Conservation (phyloP, 1,140 invertebrate genomes). For the Lutraria rhynchaena region DNA sequence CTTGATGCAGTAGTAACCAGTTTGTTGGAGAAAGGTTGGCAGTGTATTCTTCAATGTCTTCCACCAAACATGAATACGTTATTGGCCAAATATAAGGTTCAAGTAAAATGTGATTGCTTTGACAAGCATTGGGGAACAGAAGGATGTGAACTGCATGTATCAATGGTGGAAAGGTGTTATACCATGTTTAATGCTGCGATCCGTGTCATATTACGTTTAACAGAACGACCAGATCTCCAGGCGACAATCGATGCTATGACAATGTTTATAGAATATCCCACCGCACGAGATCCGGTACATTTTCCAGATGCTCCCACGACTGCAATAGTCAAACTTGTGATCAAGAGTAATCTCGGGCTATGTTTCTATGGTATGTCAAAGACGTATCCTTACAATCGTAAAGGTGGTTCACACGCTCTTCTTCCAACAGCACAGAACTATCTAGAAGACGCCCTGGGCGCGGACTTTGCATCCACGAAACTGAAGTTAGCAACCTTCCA, state of each 20-base stretch:
- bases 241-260: conserved; percentile 44
- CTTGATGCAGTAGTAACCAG: conserved; percentile 20
- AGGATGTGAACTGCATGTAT: conserved; percentile 42
- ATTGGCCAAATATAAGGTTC: conserved; percentile 36
- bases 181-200: conserved; percentile 47
- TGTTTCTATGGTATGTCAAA: conserved; percentile 43
- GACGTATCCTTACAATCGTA: conserved; percentile 46
- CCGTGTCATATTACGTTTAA: conserved; percentile 32
- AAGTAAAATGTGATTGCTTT: conserved; percentile 47
- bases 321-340: conserved; percentile 29
- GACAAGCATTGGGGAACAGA: conserved; percentile 53
- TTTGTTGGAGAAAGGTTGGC: conserved; percentile 48
- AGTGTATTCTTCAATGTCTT: conserved; percentile 42
- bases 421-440: conserved; percentile 38
- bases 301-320: conserved; percentile 50
- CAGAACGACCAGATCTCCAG: conserved; percentile 46
- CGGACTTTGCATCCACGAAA: conserved; percentile 42
- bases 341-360: conserved; percentile 44
- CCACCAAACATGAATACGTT: conserved; percentile 54
- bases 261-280: conserved; percentile 55
- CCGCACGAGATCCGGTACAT: conserved; percentile 48
- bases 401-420: conserved; percentile 33
- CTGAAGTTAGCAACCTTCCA: conserved; percentile 52
- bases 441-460: conserved; percentile 43
- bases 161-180: conserved; percentile 53